Percentiles rank a stretch among this genome's conserved stretches.
Evolutionary conservation across 2,113 vertebrate species (phyloP).

Genomic region (Bolborhynchus lineola): DNA sequence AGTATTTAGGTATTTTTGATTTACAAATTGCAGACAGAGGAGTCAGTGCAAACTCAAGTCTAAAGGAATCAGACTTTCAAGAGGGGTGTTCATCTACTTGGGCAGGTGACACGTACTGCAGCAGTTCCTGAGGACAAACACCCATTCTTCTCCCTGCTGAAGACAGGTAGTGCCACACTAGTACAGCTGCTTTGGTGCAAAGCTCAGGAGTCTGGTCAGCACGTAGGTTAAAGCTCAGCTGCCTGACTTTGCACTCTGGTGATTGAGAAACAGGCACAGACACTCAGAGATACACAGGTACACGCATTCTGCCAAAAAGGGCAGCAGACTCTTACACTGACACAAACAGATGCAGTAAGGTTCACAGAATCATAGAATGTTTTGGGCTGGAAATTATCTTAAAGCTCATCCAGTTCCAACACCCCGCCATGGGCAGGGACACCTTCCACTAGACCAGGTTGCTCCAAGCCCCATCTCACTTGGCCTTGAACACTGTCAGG

Average conservation of each 20-base stretch:
- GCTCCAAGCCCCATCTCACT: not conserved
- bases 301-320: not conserved
- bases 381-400: not conserved
- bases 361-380: not conserved
- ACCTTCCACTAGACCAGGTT: not conserved
- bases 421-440: not conserved
- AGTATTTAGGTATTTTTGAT: not conserved
- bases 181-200: not conserved
- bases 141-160: not conserved
- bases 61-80: not conserved
- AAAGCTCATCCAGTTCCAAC: not conserved
- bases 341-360: not conserved
- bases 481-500: not conserved
- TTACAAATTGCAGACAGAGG: not conserved
- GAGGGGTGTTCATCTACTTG: not conserved
- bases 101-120: not conserved
- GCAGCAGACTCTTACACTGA: not conserved
- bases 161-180: not conserved
- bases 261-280: accelerated
- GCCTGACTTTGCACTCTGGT: accelerated
- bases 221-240: not conserved
- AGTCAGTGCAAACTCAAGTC: not conserved
- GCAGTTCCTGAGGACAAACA: not conserved
- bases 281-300: not conserved
- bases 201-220: not conserved